Evolutionary conservation across 1,140 invertebrate species (phyloP), one percentile per base, ranked within the genome.

Genomic region (Episyrphus balteatus): DNA sequence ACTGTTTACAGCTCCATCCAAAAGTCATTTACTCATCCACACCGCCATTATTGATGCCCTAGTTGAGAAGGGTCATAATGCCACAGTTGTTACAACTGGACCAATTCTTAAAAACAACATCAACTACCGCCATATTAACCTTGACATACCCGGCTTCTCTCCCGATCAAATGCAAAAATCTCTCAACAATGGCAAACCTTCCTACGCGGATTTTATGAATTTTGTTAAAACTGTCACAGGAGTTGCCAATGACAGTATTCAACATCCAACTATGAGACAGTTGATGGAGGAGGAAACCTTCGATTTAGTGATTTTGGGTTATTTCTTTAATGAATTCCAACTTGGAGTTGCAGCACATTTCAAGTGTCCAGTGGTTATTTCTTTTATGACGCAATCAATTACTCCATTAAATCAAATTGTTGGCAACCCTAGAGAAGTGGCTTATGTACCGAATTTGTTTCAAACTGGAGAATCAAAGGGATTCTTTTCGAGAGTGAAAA

Each of bases 1-100:
- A 13, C 54, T 66, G 7, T 66, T 66, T 32, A 61, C 61, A 39
- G 63, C 63, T 15, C 56, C 59, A 48, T 64, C 57, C 18, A 56
- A 61, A 2, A 66, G 63, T 6, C 63, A 67, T 49, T 45, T 67
- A 3, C 59, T 67, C 2, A 54, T 66, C 0, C 55, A 66, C 36
- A 64, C 62, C 59, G 59, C 64, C 2, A 30, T 64, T 2, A 52
- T 56, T 46, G 55, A 60, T 43, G 40, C 55, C 1, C 46, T 67
- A 30, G 64, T 61, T 3, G 61, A 67, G 47, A 33, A 51, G 26
- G 63, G 63, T 6, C 64, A 67, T 47, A 59, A 67, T 44, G 47
- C 66, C 1, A 67, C 64, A 0, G 61, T 67, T 2, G 55, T 65
- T 2, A 50, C 53, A 6, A 51, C 53, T 3, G 42, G 53, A 30